phyloP scores from a whole-genome alignment of 2,797 vertebrate species.

The Cossypha niveicapilla region DNA sequence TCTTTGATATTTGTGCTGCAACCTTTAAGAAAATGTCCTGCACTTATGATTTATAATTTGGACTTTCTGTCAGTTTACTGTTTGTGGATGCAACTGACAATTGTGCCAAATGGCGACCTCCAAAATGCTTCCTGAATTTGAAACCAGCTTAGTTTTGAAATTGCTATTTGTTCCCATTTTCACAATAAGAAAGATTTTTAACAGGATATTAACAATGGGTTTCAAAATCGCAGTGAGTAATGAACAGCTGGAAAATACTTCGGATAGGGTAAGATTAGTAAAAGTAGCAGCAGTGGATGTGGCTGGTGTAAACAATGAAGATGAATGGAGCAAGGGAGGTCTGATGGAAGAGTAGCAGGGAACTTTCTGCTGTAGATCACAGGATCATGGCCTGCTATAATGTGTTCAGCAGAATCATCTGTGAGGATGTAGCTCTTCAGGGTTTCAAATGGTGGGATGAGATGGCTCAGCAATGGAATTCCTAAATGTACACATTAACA shows the following conservation, averaged over 20 bases:
- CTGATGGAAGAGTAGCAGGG: not conserved
- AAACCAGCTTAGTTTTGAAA: not conserved
- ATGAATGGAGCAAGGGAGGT: not conserved
- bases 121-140: not conserved
- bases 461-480: not conserved
- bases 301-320: not conserved
- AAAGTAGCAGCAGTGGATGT: not conserved
- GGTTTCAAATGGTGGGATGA: not conserved
- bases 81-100: not conserved
- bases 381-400: accelerated
- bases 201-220: not conserved
- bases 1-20: not conserved
- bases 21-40: not conserved
- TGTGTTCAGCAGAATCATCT: not conserved
- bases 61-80: not conserved
- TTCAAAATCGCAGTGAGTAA: not conserved
- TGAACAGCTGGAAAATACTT: not conserved
- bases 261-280: not conserved
- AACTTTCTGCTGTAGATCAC: not conserved
- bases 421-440: not conserved
- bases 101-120: not conserved
- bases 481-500: not conserved
- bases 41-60: not conserved
- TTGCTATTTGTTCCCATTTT: not conserved
- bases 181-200: not conserved